A percentile compares a stretch with the other conserved stretches of the same genome.
Evolutionary conservation across 2,888 invertebrate genomes (phyloP).

Genomic region (Ischnura elegans): DNA sequence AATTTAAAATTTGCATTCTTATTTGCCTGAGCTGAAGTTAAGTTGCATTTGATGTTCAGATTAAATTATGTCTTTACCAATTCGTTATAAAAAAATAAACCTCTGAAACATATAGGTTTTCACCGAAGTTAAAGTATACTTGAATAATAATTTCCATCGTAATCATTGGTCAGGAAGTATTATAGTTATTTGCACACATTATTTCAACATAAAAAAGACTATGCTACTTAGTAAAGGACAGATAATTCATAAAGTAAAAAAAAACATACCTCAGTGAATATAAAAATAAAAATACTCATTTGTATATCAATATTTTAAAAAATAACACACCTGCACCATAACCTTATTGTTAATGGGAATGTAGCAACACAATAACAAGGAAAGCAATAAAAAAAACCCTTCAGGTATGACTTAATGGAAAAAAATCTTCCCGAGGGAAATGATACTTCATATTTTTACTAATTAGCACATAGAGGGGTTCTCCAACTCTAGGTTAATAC

Average conservation of each 20-base stretch:
- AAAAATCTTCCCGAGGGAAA: no score
- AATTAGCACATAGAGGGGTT: no score
- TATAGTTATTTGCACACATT: background rate
- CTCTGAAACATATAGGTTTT: background rate
- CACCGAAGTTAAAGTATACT: background rate
- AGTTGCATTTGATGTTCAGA: background rate
- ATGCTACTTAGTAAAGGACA: background rate
- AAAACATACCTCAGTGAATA: background rate
- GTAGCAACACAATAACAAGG: background rate
- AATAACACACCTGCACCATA: background rate
- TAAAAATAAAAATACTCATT: background rate
- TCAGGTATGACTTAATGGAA: background rate
- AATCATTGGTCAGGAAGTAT: background rate
- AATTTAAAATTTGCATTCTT: background rate
- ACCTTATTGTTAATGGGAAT: background rate
- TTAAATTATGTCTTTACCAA: background rate
- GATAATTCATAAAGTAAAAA: background rate
- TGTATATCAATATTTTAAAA: background rate
- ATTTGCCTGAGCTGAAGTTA: background rate
- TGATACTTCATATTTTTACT: no score
- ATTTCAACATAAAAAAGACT: background rate
- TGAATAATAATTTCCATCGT: background rate
- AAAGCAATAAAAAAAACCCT: background rate
- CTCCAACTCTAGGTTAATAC: no score
- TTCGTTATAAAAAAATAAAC: background rate